These are phyloP conservation scores for Corythornis vintsioides DNA, from an alignment of 2,113 vertebrate species.

Conservation along the genomic window DNA sequence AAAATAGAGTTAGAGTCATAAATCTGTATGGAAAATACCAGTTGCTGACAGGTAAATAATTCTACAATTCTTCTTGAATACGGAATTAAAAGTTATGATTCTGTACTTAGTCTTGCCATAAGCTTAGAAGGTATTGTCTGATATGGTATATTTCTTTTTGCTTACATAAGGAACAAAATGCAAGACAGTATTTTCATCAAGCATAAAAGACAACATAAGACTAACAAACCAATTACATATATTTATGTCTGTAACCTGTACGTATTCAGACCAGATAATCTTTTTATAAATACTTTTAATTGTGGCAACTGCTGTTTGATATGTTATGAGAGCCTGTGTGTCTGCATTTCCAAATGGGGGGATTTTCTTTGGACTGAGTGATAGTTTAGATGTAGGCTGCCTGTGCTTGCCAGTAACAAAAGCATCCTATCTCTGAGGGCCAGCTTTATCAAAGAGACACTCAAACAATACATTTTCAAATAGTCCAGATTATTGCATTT, in stretches of 20 bases:
- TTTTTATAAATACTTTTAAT: neutral
- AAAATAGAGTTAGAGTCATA: neutral
- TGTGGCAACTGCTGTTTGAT: neutral
- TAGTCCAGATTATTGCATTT: neutral
- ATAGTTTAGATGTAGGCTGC: neutral
- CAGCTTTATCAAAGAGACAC: neutral
- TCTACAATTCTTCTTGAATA: neutral
- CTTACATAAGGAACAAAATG: neutral
- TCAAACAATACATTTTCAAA: neutral
- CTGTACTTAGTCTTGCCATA: neutral
- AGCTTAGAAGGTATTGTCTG: neutral
- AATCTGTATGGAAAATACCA: neutral
- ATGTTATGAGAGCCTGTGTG: neutral
- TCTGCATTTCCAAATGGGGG: neutral
- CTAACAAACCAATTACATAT: neutral
- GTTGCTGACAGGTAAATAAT: conserved; percentile 5
- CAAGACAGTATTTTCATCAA: neutral
- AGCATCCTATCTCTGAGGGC: neutral
- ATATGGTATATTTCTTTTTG: neutral
- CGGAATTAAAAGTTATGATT: neutral
- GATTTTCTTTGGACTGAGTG: neutral
- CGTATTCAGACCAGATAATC: neutral
- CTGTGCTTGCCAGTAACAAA: neutral
- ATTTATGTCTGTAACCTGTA: no score
- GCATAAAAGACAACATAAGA: neutral